These are phyloP conservation scores for Drosophila putrida DNA, from an alignment of 2,888 invertebrate species.

Conservation along the genomic window DNA sequence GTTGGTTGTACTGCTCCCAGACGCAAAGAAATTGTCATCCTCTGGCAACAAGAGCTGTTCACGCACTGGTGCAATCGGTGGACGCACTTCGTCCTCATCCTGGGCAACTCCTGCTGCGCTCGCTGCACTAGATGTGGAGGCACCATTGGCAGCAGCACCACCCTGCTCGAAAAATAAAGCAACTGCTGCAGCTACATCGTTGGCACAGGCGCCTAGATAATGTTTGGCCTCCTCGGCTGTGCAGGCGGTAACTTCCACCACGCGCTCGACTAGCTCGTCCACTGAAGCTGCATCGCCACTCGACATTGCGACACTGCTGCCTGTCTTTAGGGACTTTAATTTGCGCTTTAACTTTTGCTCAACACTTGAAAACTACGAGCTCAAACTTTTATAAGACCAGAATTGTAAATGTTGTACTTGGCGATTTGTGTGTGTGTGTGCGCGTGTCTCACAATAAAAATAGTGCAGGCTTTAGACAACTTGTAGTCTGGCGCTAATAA, in stretches of 20 bases:
- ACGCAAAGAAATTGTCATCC: constrained; percentile 84
- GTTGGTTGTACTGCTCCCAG: constrained; percentile 53
- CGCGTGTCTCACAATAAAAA: not conserved
- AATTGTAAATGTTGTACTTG: constrained; percentile 24
- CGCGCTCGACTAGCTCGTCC: constrained; percentile 75
- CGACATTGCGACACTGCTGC: constrained; percentile 55
- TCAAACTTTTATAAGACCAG: constrained; percentile 40
- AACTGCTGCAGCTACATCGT: constrained; percentile 83
- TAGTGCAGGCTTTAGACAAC: not conserved
- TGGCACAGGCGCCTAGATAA: constrained; percentile 80
- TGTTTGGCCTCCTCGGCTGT: constrained; percentile 77
- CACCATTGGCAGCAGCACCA: constrained; percentile 30
- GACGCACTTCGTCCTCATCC: constrained; percentile 79
- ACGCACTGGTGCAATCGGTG: constrained; percentile 84
- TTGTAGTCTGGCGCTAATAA: too few relatives aligned
- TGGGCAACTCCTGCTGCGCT: constrained; percentile 38
- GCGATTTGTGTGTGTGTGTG: too few relatives aligned
- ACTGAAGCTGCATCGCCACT: constrained; percentile 48
- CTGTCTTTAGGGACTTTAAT: constrained; percentile 20
- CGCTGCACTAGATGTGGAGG: constrained; percentile 38
- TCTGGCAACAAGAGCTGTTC: constrained; percentile 84
- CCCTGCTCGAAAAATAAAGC: constrained; percentile 83
- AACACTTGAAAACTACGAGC: constrained; percentile 27
- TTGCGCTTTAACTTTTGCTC: not conserved
- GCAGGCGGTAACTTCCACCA: constrained; percentile 83